Evolutionary conservation across 2,888 invertebrate genomes (phyloP).

Genomic region (Macroteleia sp.): DNA sequence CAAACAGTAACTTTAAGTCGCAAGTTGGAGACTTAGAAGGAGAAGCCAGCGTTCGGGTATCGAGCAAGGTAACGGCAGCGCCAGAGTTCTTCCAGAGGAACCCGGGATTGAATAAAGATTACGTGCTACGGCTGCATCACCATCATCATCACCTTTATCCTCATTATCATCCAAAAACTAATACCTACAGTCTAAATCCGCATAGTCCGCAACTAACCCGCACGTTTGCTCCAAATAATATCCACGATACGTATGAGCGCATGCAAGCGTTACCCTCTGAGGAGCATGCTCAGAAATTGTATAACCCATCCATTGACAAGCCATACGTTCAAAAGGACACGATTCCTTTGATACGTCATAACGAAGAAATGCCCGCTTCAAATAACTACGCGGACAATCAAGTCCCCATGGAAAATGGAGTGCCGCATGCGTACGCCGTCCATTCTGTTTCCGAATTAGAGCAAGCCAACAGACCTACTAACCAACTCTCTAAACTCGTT

Average conservation of each 20-base stretch:
- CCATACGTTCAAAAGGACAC: slow-evolving; percentile 34
- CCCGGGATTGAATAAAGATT: slow-evolving; percentile 70
- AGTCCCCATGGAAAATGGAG: slow-evolving; percentile 21
- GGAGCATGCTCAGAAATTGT: slow-evolving; percentile 54
- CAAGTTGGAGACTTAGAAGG: slow-evolving; percentile 77
- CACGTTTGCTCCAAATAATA: slow-evolving; percentile 63
- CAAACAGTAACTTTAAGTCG: slow-evolving; percentile 79
- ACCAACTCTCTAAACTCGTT: slow-evolving; percentile 81
- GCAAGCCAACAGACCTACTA: slow-evolving; percentile 71
- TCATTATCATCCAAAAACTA: slow-evolving; percentile 63
- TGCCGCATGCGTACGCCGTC: slow-evolving; percentile 55
- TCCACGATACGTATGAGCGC: slow-evolving; percentile 71
- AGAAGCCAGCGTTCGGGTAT: slow-evolving; percentile 75
- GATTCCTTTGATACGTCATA: slow-evolving; percentile 34
- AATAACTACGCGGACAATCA: slow-evolving; percentile 47
- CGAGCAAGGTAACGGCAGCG: slow-evolving; percentile 81
- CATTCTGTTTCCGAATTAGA: slow-evolving; percentile 68
- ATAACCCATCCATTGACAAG: slow-evolving; percentile 47
- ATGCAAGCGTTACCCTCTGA: slow-evolving; percentile 68
- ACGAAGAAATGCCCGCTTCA: slow-evolving; percentile 39
- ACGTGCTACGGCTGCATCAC: slow-evolving; percentile 69
- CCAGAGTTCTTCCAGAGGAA: slow-evolving; percentile 78
- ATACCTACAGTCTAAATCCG: slow-evolving; percentile 45
- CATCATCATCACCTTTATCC: slow-evolving; percentile 64
- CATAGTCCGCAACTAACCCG: slow-evolving; percentile 64